Base-by-base conservation (phyloP, 2,113 vertebrate genomes). In the Gopherus flavomarginatus region DNA sequence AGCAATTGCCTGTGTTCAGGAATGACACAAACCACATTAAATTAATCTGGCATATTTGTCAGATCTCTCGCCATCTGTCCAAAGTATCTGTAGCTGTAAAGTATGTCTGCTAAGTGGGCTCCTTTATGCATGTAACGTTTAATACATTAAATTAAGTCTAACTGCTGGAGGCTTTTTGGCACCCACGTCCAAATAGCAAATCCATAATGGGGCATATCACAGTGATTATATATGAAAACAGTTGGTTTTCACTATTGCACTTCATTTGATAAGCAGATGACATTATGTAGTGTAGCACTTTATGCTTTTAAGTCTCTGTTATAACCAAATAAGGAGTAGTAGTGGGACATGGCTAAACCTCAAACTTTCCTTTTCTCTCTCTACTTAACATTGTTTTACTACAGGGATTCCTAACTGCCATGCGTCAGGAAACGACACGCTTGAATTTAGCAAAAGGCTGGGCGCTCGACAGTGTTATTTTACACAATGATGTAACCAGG, bases 341-440 rank as follows among this genome's bases (percentile, higher is more conserved):
- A 14, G 6, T 3, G 69, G 26, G 1, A 65, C 81, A 65, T 81
- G 4, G 2, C 8, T 79, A 38, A n/a, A 57, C 2, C 86, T 57
- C 9, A 50, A 91, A 14, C 2, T 17, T 56, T 81, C 38, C 57
- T 0, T 21, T 87, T 84, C 6, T 8, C 1, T 2, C 35, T 88
- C 8, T 47, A 0, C 81, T 52, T 89, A 26, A 3, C 49, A 81
- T 93, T 91, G n/a, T 12, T 84, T 92, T 38, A 90, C 87, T 9
- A 44, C 82, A 99, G 99, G 99, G 98, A 14, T 99, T 99, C 81
- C 94, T 99, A 86, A 99, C 98, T 0, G 98, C 99, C 77, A 98
- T 99, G 98, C 97, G 98, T 50, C 98, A 99, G 89, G 98, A 99
- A 97, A 99, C 98, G 11, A 99, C 99, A 0, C 98, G 98, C 26